phyloP scores from a whole-genome alignment of 2,888 invertebrate species.

The Artemia sinica region DNA sequence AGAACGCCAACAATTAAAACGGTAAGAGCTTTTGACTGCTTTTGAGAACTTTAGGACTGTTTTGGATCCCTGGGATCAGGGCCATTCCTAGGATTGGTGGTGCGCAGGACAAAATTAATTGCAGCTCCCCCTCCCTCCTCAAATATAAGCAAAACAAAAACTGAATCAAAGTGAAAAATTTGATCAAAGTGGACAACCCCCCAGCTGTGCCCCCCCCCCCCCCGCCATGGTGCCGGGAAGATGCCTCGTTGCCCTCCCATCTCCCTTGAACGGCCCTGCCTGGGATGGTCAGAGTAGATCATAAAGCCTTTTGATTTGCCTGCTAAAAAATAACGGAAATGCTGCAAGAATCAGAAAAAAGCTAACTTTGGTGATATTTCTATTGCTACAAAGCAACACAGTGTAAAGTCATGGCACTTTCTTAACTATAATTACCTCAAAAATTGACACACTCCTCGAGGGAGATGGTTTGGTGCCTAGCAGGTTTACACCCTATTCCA shows the following conservation, averaged over 20 bases:
- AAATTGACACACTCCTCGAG: too few relatives aligned
- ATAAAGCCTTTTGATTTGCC: too few relatives aligned
- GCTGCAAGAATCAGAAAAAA: too few relatives aligned
- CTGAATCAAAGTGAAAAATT: neutral
- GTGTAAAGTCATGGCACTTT: too few relatives aligned
- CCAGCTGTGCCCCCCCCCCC: neutral
- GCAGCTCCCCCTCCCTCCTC: too few relatives aligned
- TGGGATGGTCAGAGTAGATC: neutral
- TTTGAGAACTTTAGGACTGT: neutral
- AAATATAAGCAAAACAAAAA: neutral
- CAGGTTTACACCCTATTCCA: too few relatives aligned
- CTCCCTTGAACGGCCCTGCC: neutral
- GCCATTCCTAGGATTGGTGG: neutral
- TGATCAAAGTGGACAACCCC: neutral
- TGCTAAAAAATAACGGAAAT: too few relatives aligned
- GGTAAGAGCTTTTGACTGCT: constrained; percentile 35
- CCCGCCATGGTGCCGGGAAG: neutral
- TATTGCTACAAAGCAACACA: too few relatives aligned
- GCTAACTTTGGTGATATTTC: too few relatives aligned
- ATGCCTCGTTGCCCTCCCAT: constrained; percentile 4
- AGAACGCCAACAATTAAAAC: constrained; percentile 69
- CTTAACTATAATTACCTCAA: too few relatives aligned
- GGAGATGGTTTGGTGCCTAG: too few relatives aligned
- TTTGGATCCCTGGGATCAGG: neutral
- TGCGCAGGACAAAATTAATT: neutral